Evolutionary conservation across 2,797 vertebrate species (phyloP).

Genomic region (Falco naumanni): DNA sequence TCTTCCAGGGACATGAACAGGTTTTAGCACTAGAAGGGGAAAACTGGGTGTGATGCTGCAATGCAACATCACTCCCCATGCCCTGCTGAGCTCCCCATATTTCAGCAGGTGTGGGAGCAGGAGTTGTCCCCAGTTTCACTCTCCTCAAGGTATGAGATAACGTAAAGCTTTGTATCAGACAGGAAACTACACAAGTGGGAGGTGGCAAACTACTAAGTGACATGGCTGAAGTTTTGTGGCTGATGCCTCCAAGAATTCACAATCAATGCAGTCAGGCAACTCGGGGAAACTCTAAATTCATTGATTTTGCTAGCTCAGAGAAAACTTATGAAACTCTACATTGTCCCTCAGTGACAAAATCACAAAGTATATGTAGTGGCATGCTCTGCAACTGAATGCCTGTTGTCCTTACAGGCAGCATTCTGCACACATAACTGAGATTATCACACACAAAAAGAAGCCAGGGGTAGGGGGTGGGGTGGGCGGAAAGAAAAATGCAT

Average conservation of each 20-base stretch:
- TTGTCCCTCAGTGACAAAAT: not conserved
- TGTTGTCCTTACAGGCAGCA: not conserved
- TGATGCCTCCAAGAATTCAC: not conserved
- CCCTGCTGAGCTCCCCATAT: not conserved
- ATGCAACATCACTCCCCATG: not conserved
- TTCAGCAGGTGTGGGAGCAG: not conserved
- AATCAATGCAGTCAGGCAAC: not conserved
- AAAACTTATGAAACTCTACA: not conserved
- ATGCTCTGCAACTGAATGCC: fast-evolving
- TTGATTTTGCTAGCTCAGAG: not conserved
- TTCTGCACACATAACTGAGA: not conserved
- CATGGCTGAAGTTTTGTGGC: not conserved
- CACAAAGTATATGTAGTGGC: not conserved
- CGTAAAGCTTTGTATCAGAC: not conserved
- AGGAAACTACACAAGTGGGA: not conserved
- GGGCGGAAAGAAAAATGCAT: constrained; percentile 44
- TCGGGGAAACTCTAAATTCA: not conserved
- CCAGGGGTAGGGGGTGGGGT: no score
- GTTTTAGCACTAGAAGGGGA: not conserved
- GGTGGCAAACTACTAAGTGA: not conserved
- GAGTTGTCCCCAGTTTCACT: not conserved
- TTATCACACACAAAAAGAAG: not conserved
- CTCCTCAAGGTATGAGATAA: not conserved
- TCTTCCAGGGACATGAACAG: fast-evolving
- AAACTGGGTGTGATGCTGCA: not conserved